Evolutionary conservation across 2,888 invertebrate species (phyloP), one percentile per base, ranked within the genome.

Genomic region (Epinotia demarniana): DNA sequence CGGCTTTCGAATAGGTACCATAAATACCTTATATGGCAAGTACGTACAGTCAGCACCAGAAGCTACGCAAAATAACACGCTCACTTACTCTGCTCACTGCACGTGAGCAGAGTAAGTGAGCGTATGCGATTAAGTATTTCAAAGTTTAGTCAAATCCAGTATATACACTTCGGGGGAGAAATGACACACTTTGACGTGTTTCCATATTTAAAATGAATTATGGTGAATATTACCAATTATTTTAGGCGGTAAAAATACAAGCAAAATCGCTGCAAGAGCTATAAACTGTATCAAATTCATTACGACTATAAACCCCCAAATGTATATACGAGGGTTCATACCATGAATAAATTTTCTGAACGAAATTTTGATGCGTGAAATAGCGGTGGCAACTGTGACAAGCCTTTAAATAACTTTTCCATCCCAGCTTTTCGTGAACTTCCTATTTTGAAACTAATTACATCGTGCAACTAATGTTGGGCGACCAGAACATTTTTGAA

Each of bases 251-350:
- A 85, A 83, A 80, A 79, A 80, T 80, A 82, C 79, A 82, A 82
- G 80, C 77, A 73, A 79, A 81, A 83, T 80, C 81, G 78, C 78
- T 80, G 79, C 78, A 81, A 82, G 82, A 86, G 88, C 89, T 89
- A 90, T 91, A 90, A 90, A 86, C 90, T 89, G 88, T 92, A 92
- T 93, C 91, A 92, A 92, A 92, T 93, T 93, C 92, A 93, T 93
- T 93, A 93, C 89, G 87, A 93, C 92, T 92, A 90, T 92, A 92
- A 92, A 93, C 88, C 90, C 92, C 91, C 91, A 89, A 92, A 92
- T 92, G 91, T 92, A 93, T 93, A 92, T 92, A 93, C 91, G 90
- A 90, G 92, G 92, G 93, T 92, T 92, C 92, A 90, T 85, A 91
- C 87, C 89, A 94, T 94, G 93, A 93, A 93, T 94, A 94, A 92